Conservation (phyloP, 2,113 vertebrate genomes). For the Pogona vitticeps region DNA sequence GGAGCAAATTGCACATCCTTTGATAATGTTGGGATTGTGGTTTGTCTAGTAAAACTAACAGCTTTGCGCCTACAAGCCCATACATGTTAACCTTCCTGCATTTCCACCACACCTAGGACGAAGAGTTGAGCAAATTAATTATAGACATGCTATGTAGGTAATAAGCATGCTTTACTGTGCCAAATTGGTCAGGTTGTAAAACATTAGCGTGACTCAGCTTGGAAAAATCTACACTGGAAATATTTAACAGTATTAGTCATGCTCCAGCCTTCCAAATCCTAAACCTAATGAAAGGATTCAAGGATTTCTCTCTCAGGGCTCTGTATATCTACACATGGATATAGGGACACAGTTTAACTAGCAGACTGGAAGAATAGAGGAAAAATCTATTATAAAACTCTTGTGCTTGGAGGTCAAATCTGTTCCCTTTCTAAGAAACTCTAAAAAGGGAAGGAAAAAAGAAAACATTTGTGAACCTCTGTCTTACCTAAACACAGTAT, state of each 20-base stretch:
- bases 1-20: not conserved
- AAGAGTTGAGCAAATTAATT: constrained; percentile 51
- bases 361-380: too few species aligned
- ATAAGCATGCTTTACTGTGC: constrained; percentile 52
- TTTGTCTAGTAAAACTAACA: not conserved
- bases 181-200: constrained; percentile 61
- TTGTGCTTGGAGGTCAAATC: not conserved
- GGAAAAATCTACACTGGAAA: not conserved
- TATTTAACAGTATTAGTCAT: not conserved
- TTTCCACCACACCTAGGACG: constrained; percentile 28
- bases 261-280: not conserved
- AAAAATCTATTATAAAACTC: too few species aligned
- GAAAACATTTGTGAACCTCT: not conserved
- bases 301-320: not conserved
- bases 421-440: not conserved
- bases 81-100: constrained; percentile 29
- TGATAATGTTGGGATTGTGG: constrained; percentile 6
- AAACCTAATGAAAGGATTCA: not conserved
- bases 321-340: too few species aligned
- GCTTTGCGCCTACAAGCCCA: fast-evolving
- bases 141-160: not conserved
- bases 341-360: too few species aligned
- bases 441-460: not conserved
- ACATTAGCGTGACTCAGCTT: constrained; percentile 53
- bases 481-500: constrained; percentile 1